Evolutionary conservation across 2,113 vertebrate genomes (phyloP).

Genomic region (Ameiurus melas): DNA sequence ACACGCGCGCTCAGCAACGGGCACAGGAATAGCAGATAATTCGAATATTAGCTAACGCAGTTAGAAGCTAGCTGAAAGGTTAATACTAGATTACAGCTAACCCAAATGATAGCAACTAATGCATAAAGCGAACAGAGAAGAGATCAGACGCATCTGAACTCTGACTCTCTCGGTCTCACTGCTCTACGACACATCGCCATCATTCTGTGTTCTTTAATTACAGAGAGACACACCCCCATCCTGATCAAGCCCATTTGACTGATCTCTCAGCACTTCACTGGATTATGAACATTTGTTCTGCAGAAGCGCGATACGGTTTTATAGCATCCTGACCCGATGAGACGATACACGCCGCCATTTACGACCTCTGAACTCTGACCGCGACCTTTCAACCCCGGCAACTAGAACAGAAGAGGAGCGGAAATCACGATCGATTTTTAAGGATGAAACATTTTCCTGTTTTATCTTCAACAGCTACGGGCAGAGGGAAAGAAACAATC

Average conservation of each 20-base stretch:
- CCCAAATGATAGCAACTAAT: background rate
- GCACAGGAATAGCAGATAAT: background rate
- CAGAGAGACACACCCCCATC: conserved; percentile 65
- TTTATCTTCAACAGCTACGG: background rate
- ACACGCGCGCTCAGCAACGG: background rate
- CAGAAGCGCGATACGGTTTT: conserved; percentile 70
- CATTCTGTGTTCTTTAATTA: conserved; percentile 67
- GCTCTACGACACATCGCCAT: background rate
- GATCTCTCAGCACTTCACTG: conserved; percentile 73
- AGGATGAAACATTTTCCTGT: conserved; percentile 1
- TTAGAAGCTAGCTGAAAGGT: background rate
- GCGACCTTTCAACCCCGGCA: conserved; percentile 59
- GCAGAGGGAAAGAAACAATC: too few species aligned
- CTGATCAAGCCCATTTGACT: conserved; percentile 66
- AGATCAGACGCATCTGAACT: background rate
- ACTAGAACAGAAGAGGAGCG: conserved; percentile 9
- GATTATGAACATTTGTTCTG: conserved; percentile 69
- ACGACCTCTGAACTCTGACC: conserved; percentile 75
- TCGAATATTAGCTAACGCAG: background rate
- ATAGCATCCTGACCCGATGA: conserved; percentile 69
- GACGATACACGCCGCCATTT: conserved; percentile 79
- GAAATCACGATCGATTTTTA: conserved; percentile 28
- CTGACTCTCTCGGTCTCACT: background rate
- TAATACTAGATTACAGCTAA: background rate
- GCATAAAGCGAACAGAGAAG: background rate